Conservation (phyloP, 2,797 vertebrate species). For the Mionectes olivaceus region DNA sequence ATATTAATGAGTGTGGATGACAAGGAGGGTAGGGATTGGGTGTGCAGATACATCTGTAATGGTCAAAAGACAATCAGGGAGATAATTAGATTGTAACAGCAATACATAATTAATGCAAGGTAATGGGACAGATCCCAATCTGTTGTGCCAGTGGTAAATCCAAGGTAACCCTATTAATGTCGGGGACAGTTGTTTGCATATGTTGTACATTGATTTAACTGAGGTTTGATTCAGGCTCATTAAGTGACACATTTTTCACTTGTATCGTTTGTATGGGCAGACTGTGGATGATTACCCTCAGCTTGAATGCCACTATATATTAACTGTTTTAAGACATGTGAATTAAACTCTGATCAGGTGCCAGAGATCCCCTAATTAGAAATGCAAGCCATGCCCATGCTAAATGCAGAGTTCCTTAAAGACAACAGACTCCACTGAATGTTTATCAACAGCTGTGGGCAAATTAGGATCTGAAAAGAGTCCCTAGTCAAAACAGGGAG, state of each 20-base stretch:
- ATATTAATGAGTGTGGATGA: background rate
- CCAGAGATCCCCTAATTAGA: background rate
- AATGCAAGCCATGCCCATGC: background rate
- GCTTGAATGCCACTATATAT: conserved; percentile 19
- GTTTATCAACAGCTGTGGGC: background rate
- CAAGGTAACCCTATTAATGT: conserved; percentile 13
- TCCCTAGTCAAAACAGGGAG: background rate
- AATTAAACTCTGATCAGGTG: conserved; percentile 31
- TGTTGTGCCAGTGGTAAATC: background rate
- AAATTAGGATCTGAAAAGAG: background rate
- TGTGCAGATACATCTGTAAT: background rate
- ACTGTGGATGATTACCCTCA: conserved; percentile 27
- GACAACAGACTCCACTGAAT: background rate
- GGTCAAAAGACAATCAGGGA: background rate
- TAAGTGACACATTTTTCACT: conserved; percentile 13
- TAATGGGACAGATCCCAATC: background rate
- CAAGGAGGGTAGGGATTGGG: background rate
- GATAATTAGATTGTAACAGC: conserved; percentile 1
- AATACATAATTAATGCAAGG: background rate
- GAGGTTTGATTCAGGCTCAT: conserved; percentile 25
- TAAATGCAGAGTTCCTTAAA: background rate
- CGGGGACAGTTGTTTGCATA: background rate
- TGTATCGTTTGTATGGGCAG: background rate
- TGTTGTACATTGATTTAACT: conserved; percentile 31
- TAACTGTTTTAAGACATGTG: background rate